Conservation (phyloP, 2,113 vertebrate genomes). For the Poeciliopsis prolifica region DNA sequence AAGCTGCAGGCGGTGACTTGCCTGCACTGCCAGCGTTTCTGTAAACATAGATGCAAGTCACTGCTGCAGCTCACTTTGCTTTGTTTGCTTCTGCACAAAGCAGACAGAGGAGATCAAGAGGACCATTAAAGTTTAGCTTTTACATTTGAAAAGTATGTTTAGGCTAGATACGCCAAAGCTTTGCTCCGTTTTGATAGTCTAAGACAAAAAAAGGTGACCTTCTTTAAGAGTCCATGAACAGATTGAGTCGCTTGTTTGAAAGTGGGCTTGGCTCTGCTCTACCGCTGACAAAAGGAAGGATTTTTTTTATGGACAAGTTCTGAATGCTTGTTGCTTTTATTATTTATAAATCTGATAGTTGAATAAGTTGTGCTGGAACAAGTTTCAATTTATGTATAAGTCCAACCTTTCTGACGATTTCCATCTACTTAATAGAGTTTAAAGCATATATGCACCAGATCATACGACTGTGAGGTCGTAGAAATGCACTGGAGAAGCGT, state of each 20-base stretch:
- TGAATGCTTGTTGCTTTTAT: slow-evolving; percentile 44
- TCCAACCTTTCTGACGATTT: background rate
- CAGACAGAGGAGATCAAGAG: background rate
- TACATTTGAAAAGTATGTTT: background rate
- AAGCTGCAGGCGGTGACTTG: slow-evolving; percentile 63
- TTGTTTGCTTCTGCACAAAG: background rate
- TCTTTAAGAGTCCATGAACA: background rate
- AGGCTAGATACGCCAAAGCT: background rate
- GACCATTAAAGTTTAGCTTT: background rate
- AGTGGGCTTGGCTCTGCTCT: slow-evolving; percentile 27
- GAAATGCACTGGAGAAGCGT: background rate
- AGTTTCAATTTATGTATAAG: background rate
- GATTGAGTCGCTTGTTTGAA: background rate
- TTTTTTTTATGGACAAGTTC: slow-evolving; percentile 31
- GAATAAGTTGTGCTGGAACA: background rate
- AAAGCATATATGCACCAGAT: background rate
- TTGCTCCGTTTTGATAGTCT: background rate
- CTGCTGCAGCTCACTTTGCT: background rate
- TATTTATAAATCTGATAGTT: slow-evolving; percentile 23
- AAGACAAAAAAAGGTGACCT: background rate
- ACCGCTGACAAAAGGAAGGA: slow-evolving; percentile 3
- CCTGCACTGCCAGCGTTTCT: slow-evolving; percentile 30
- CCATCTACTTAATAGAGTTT: background rate
- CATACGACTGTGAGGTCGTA: background rate
- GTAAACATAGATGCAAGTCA: background rate